phyloP scores from a whole-genome alignment of 2,888 invertebrate species.

The Nemoura dubitans region DNA sequence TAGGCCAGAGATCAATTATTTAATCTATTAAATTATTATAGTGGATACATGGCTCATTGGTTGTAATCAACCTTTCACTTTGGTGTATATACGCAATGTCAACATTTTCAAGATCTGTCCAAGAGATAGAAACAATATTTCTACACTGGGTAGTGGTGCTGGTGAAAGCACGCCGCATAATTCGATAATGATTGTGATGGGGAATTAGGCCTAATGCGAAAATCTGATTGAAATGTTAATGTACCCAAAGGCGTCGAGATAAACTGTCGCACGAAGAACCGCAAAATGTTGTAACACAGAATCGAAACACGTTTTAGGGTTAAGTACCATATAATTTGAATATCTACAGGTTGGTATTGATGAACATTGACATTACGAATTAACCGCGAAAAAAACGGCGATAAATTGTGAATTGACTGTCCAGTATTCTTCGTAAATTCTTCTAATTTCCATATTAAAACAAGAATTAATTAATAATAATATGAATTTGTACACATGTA shows the following conservation, averaged over 20 bases:
- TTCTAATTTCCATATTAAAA: too few relatives aligned
- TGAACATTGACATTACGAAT: too few relatives aligned
- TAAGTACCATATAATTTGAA: too few relatives aligned
- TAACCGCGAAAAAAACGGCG: too few relatives aligned
- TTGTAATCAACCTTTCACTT: constrained; percentile 20
- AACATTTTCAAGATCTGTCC: constrained; percentile 13
- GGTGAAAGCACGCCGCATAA: not conserved
- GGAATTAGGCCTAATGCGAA: not conserved
- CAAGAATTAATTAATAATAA: too few relatives aligned
- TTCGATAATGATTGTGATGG: not conserved
- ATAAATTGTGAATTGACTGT: too few relatives aligned
- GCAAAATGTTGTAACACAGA: not conserved
- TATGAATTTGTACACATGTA: too few relatives aligned
- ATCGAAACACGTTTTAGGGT: too few relatives aligned
- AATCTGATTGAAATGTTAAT: not conserved
- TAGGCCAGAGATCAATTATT: not conserved
- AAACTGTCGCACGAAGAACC: not conserved
- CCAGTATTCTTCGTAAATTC: too few relatives aligned
- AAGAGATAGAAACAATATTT: not conserved
- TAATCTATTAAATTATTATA: constrained; percentile 7
- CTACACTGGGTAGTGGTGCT: not conserved
- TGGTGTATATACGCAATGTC: constrained; percentile 13
- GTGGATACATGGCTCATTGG: not conserved
- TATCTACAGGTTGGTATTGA: too few relatives aligned
- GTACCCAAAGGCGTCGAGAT: not conserved